Base-by-base conservation (phyloP, 2,888 invertebrate genomes). In the Drosophila demipolita region DNA sequence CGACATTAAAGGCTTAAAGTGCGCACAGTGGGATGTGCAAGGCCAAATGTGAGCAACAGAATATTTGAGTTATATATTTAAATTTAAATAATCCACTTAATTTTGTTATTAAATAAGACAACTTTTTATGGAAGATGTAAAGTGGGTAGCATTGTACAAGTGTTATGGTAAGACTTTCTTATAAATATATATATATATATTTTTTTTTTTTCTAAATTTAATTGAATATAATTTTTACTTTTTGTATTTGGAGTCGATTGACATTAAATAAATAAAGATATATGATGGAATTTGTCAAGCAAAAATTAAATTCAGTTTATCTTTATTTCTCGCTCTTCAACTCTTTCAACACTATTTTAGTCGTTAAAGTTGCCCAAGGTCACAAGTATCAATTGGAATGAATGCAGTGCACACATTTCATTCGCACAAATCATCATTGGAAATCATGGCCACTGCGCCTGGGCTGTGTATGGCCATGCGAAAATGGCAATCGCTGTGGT, bases 401-500 rank as follows among this genome's bases (percentile, higher is more conserved):
- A 15, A 45, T 45, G 23, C 45, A 45, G 23, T 15, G 4, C 20
- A 20, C 40, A n/a, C n/a, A 40, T 40, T 40, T 40, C 15, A 23
- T 4, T 1, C 0, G 8, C 45, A 23, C 23, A 45, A 23, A 45
- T 45, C 23, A 29, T 29, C 29, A 29, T 29, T 29, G 29, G 45
- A 45, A 45, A 45, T 45, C 45, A 45, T 15, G 23, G 23, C 23
- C 49, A 67, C 40, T 35, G 20, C 23, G 32, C 3, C 32, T 15
- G 6, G 45, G 23, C 23, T 23, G 23, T 45, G 23, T 45, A 8
- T 23, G 23, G 45, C 45, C 45, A 45, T 45, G 45, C 1, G 9
- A 57, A 20, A 32, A 15, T 15, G 9, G 17, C 33, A 40, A 60
- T 48, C 40, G 57, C 57, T 42, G 60, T 40, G 40, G 38, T 66